Conservation (phyloP, 2,113 vertebrate genomes). For the Colistium nudipinnis region DNA sequence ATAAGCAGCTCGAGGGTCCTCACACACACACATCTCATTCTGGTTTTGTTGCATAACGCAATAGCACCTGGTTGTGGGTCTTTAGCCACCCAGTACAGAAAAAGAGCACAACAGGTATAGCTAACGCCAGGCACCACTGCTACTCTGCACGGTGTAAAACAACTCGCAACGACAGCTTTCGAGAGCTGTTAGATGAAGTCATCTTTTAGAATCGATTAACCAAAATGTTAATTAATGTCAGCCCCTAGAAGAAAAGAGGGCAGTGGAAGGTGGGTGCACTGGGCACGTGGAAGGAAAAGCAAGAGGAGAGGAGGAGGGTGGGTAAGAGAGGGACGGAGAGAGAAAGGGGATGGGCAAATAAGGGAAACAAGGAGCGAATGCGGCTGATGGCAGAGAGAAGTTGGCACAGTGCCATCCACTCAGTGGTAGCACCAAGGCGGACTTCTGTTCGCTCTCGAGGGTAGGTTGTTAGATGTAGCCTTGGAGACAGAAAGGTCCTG, state of each 20-base stretch:
- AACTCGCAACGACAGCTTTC: constrained; percentile 70
- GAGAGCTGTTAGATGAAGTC: constrained; percentile 88
- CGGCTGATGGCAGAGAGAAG: constrained; percentile 96
- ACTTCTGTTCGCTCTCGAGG: constrained; percentile 85
- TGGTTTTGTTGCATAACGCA: constrained; percentile 46
- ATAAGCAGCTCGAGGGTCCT: constrained; percentile 75
- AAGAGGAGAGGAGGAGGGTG: constrained; percentile 73
- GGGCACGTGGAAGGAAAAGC: constrained; percentile 72
- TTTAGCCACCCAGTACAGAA: constrained; percentile 67
- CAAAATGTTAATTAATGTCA: constrained; percentile 98
- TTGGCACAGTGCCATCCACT: constrained; percentile 99
- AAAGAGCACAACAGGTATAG: constrained; percentile 62
- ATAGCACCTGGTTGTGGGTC: constrained; percentile 67
- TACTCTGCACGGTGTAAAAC: constrained; percentile 39
- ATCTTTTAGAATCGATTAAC: constrained; percentile 98
- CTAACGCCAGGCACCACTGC: constrained; percentile 50
- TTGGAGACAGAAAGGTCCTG: constrained; percentile 70
- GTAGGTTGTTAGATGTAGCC: constrained; percentile 88
- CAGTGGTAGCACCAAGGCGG: constrained; percentile 93
- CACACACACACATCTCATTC: constrained; percentile 33
- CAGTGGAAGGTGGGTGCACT: constrained; percentile 73
- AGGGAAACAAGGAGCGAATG: constrained; percentile 95
- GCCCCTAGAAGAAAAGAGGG: constrained; percentile 87
- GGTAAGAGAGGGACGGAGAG: constrained; percentile 82
- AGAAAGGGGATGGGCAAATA: constrained; percentile 87